A percentile compares a stretch with the other conserved stretches of the same genome.
Conservation (phyloP, 2,888 invertebrate species). For the Acanthosepion esculentum region DNA sequence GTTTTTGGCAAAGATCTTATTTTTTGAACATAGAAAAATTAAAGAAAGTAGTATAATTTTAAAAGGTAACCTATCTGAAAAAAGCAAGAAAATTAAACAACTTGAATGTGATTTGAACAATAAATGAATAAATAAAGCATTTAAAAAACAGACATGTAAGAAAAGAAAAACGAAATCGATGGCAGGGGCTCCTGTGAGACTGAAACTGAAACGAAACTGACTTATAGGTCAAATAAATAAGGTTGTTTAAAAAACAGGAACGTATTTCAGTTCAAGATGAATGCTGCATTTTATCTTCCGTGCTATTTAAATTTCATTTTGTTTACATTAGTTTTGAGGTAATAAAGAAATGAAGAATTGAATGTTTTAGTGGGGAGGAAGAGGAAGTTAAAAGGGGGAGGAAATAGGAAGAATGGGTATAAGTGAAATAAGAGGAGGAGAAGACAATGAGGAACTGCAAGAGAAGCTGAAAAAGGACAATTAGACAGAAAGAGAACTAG, state of each 20-base stretch:
- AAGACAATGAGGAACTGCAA: neutral
- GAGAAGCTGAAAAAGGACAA: too few relatives aligned
- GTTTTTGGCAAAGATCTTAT: neutral
- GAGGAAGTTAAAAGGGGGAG: neutral
- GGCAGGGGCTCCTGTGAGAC: constrained; percentile 12
- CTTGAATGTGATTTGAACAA: constrained; percentile 16
- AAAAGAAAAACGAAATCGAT: constrained; percentile 12
- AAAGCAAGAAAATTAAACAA: constrained; percentile 17
- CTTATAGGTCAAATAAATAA: constrained; percentile 20
- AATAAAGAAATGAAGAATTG: neutral
- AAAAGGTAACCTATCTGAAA: neutral
- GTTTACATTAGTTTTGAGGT: neutral
- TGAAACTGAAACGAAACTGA: constrained; percentile 33
- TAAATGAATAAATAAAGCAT: neutral
- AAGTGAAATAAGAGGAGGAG: neutral
- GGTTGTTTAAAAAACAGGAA: constrained; percentile 20
- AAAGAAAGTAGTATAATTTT: neutral
- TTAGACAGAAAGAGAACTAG: neutral
- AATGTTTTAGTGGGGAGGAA: neutral
- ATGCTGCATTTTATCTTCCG: neutral
- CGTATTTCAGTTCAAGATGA: neutral
- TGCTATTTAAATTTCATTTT: neutral
- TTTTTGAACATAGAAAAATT: neutral
- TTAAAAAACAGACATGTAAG: neutral
- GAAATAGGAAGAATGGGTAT: neutral